These are phyloP conservation scores for Aphrocallistes beatrix DNA, from an alignment of 37 sponge, comb jelly and placozoan species.

Conservation along the genomic window DNA sequence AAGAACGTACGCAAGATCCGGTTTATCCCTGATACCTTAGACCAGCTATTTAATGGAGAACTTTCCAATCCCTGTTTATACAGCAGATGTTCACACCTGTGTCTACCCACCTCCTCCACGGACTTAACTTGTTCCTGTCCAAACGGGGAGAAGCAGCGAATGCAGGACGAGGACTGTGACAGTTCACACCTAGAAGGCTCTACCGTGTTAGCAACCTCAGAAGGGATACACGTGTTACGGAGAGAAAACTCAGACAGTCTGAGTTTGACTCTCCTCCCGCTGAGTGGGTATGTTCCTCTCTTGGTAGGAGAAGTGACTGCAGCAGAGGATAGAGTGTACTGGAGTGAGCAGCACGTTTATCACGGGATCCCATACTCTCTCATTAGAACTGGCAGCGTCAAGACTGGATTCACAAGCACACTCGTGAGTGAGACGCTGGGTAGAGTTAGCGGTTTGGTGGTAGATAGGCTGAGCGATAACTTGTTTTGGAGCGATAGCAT, in stretches of 20 bases:
- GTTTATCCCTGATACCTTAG: neutral
- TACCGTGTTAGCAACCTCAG: neutral
- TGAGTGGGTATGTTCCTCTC: neutral
- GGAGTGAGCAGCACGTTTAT: neutral
- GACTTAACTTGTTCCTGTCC: neutral
- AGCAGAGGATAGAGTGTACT: neutral
- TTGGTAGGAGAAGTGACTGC: neutral
- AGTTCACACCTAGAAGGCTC: neutral
- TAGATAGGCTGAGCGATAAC: neutral
- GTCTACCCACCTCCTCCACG: neutral
- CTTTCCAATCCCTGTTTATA: neutral
- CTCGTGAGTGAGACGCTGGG: neutral
- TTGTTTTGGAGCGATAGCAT: neutral
- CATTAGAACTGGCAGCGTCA: neutral
- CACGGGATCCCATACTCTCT: neutral
- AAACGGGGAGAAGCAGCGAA: neutral
- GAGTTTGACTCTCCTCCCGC: neutral
- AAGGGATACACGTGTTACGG: neutral
- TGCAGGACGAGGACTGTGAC: neutral
- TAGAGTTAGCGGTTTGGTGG: neutral
- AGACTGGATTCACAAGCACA: neutral
- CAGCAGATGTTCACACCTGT: constrained; percentile 2
- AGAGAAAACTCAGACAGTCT: neutral
- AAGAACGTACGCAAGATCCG: neutral
- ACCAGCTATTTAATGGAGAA: neutral